These are phyloP conservation scores for Irena cyanogastra DNA, from an alignment of 2,113 vertebrate genomes.

Conservation along the genomic window DNA sequence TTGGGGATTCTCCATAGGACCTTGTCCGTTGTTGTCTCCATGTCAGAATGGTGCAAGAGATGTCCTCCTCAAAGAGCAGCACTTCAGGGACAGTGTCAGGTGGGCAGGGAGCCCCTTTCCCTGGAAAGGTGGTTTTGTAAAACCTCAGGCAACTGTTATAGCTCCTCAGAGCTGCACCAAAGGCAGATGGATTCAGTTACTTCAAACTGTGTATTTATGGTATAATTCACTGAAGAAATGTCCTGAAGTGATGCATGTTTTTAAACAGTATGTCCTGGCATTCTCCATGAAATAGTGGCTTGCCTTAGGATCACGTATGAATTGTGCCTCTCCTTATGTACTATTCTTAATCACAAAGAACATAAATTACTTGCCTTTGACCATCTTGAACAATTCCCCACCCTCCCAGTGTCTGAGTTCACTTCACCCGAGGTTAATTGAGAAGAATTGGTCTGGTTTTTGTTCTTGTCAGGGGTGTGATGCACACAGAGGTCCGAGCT, in stretches of 20 bases:
- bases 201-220: background rate
- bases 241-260: background rate
- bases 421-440: background rate
- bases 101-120: background rate
- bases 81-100: background rate
- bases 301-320: background rate
- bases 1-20: background rate
- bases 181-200: background rate
- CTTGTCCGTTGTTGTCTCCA: background rate
- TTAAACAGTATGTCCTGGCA: background rate
- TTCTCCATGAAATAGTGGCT: background rate
- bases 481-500: background rate
- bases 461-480: background rate
- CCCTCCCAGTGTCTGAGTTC: background rate
- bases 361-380: background rate
- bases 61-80: background rate
- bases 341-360: background rate
- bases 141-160: background rate
- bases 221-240: background rate
- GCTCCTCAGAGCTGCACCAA: background rate
- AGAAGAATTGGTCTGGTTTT: background rate
- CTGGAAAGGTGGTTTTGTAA: background rate
- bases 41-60: background rate
- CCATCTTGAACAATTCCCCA: background rate
- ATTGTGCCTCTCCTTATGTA: background rate